Base-by-base conservation (phyloP, 2,113 vertebrate species). In the Sinocyclocheilus rhinocerous region DNA sequence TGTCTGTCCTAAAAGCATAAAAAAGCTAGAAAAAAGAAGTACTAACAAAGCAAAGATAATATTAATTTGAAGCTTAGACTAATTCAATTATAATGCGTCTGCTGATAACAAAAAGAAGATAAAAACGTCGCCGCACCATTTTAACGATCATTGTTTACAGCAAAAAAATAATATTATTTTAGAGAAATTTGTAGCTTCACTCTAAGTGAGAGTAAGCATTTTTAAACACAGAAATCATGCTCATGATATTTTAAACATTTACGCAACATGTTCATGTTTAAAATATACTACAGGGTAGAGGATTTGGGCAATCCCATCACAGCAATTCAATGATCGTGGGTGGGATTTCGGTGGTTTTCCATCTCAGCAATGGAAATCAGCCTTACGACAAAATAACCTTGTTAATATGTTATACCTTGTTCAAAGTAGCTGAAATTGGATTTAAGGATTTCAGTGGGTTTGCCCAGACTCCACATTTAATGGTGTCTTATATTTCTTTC, bases 1-100 rank as follows among this genome's bases (percentile, higher is more conserved):
- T 90, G 92, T 94, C 90, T 92, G 90, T 92, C 90, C 89, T 91
- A 82, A 85, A 90, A 88, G 87, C 82, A 87, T 86, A 91, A 90
- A 89, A 39, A 91, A 87, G 83, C 76, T 89, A 85, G 39, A 85
- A 91, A 89, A 92, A 92, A 92, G 76, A 79, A 91, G 57, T 90
- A 91, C 89, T 86, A 90, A 85, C 89, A 92, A 92, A 85, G 89
- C 80, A 89, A 90, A 85, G 86, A 91, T 87, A 87, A 80, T 88
- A 81, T 93, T 91, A 86, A 91, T 92, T 92, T 90, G 90, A 91
- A 91, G 81, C 79, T 85, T 59, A 90, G 87, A 89, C 83, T 90
- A 76, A 92, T 78, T 88, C 85, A 87, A 87, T 89, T 86, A 89
- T 89, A 92, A 89, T 90, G 90, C 59, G 83, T 89, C 90, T 90